phyloP scores from a whole-genome alignment of 1,140 invertebrate species.

The Aphaenogaster floridana region DNA sequence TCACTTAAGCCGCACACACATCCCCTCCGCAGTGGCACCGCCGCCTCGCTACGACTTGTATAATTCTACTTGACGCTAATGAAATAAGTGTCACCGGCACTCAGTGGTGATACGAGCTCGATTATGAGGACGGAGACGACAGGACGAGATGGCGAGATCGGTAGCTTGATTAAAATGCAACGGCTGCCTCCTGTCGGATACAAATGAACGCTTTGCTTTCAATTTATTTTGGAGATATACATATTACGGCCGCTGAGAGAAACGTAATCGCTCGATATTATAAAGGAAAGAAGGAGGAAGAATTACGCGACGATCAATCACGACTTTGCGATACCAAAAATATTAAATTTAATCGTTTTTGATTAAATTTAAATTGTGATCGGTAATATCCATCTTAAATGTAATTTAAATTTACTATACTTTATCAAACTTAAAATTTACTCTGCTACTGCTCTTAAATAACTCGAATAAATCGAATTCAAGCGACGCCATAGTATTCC shows the following conservation, averaged over 20 bases:
- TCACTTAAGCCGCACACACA: slow-evolving; percentile 66
- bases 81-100: slow-evolving; percentile 73
- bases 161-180: slow-evolving; percentile 66
- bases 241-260: slow-evolving; percentile 1
- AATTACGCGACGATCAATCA: slow-evolving; percentile 2
- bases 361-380: neutral
- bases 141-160: slow-evolving; percentile 54
- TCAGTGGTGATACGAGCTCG: slow-evolving; percentile 65
- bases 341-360: slow-evolving; percentile 17
- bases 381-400: neutral
- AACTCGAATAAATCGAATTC: neutral
- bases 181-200: slow-evolving; percentile 41
- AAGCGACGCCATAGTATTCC: neutral
- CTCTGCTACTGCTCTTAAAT: neutral
- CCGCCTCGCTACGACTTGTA: slow-evolving; percentile 65
- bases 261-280: neutral
- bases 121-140: slow-evolving; percentile 66
- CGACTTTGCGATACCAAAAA: neutral
- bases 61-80: slow-evolving; percentile 74
- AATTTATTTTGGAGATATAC: slow-evolving; percentile 59
- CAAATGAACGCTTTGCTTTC: slow-evolving; percentile 48
- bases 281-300: neutral
- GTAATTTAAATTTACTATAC: slow-evolving; percentile 1
- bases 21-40: slow-evolving; percentile 29
- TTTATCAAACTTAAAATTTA: neutral